phyloP scores from a whole-genome alignment of 2,888 invertebrate species.

The Amorpha juglandis region DNA sequence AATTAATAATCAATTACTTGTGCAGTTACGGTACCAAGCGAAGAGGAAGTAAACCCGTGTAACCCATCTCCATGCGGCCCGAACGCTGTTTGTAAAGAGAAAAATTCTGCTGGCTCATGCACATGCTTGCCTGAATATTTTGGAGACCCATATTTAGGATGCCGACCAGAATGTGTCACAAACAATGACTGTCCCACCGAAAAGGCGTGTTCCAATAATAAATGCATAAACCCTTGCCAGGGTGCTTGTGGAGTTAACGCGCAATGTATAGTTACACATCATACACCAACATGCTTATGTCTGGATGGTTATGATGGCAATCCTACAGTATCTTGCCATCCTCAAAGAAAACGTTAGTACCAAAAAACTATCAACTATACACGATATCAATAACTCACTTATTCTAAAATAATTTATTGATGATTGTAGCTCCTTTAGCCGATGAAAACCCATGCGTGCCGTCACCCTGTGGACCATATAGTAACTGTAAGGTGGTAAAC shows the following conservation, averaged over 20 bases:
- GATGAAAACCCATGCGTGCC: constrained; percentile 87
- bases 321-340: constrained; percentile 85
- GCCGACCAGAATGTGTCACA: constrained; percentile 92
- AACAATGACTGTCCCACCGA: constrained; percentile 91
- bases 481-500: constrained; percentile 88
- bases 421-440: constrained; percentile 69
- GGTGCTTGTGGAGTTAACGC: constrained; percentile 92
- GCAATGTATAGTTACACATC: constrained; percentile 91
- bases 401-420: constrained; percentile 32
- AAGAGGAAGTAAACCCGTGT: constrained; percentile 89
- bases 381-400: neutral
- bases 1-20: constrained; percentile 29
- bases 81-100: constrained; percentile 92
- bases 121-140: constrained; percentile 91
- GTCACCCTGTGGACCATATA: constrained; percentile 91
- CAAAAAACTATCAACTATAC: constrained; percentile 12
- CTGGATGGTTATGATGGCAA: constrained; percentile 91
- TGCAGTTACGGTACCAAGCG: constrained; percentile 84
- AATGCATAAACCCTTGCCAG: constrained; percentile 93
- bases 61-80: constrained; percentile 94
- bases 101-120: constrained; percentile 93
- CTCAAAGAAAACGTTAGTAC: constrained; percentile 73
- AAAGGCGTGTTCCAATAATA: constrained; percentile 92
- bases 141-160: constrained; percentile 94
- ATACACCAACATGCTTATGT: constrained; percentile 92